Evolutionary conservation across 2,888 invertebrate species (phyloP).

Genomic region (Euclidia mi): DNA sequence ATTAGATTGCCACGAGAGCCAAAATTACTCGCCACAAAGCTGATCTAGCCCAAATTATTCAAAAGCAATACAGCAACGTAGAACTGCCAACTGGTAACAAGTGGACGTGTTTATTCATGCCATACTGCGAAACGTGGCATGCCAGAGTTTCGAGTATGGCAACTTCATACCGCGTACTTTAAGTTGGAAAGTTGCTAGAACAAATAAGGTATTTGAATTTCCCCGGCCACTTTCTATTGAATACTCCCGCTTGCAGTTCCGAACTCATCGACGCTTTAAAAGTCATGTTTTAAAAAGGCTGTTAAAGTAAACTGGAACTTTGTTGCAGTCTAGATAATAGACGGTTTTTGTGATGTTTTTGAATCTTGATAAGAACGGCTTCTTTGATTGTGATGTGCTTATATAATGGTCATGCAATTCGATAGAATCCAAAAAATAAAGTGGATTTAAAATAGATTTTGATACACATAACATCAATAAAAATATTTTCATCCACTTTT

Average conservation of each 20-base stretch:
- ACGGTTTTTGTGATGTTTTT: constrained; percentile 20
- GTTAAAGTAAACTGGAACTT: constrained; percentile 37
- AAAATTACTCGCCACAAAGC: constrained; percentile 16
- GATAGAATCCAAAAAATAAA: no score
- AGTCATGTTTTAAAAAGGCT: constrained; percentile 58
- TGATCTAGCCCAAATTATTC: constrained; percentile 39
- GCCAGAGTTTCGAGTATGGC: constrained; percentile 27
- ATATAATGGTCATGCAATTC: no score
- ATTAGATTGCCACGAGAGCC: not conserved
- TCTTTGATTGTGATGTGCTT: no score
- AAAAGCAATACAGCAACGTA: constrained; percentile 40
- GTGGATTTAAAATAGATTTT: no score
- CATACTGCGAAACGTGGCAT: constrained; percentile 15
- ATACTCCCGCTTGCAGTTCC: constrained; percentile 49
- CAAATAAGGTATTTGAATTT: constrained; percentile 64
- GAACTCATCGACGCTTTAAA: constrained; percentile 50
- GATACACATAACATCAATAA: no score
- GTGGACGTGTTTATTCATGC: constrained; percentile 46
- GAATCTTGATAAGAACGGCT: not conserved
- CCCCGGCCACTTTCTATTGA: constrained; percentile 58
- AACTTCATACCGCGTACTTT: constrained; percentile 55
- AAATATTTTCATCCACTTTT: no score
- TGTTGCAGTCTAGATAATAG: constrained; percentile 27
- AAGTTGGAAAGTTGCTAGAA: constrained; percentile 54
- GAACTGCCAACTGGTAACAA: constrained; percentile 42